Conservation (phyloP, 2,797 vertebrate genomes). For the Fistularia commersonii region DNA sequence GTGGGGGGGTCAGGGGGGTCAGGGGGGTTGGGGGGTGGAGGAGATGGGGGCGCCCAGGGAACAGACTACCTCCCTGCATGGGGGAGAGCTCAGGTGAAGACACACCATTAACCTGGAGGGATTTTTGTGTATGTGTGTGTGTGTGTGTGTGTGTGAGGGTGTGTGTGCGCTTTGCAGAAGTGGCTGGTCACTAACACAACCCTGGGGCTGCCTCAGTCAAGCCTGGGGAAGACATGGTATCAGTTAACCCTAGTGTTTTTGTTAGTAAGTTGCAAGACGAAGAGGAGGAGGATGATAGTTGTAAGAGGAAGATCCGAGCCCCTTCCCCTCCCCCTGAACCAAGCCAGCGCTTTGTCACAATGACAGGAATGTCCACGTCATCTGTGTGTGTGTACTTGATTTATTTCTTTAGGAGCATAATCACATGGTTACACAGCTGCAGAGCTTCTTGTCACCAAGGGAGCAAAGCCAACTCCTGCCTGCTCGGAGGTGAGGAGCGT, state of each 20-base stretch:
- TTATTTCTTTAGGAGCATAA: constrained; percentile 52
- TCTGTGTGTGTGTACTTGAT: constrained; percentile 36
- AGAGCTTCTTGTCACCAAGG: constrained; percentile 4
- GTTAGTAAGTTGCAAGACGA: no score
- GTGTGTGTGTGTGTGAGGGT: no score
- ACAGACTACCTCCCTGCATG: constrained; percentile 85
- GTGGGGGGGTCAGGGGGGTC: constrained; percentile 23
- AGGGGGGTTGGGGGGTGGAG: constrained; percentile 8
- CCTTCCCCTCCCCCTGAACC: no score
- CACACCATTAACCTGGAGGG: constrained; percentile 69
- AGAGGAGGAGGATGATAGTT: no score
- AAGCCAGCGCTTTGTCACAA: not conserved
- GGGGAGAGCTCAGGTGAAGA: constrained; percentile 81
- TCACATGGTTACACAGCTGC: constrained; percentile 44
- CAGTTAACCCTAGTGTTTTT: no score
- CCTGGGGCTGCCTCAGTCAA: no score
- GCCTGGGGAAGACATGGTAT: no score
- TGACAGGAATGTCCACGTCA: not conserved
- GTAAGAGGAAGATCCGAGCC: no score
- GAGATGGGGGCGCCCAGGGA: constrained; percentile 56
- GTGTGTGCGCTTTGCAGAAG: no score
- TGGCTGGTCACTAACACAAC: no score
- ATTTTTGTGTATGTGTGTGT: not conserved
- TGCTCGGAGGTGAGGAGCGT: no score
- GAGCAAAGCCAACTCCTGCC: no score